Base-by-base conservation (phyloP, 2,113 vertebrate genomes). In the Hippocampus guttulatus region DNA sequence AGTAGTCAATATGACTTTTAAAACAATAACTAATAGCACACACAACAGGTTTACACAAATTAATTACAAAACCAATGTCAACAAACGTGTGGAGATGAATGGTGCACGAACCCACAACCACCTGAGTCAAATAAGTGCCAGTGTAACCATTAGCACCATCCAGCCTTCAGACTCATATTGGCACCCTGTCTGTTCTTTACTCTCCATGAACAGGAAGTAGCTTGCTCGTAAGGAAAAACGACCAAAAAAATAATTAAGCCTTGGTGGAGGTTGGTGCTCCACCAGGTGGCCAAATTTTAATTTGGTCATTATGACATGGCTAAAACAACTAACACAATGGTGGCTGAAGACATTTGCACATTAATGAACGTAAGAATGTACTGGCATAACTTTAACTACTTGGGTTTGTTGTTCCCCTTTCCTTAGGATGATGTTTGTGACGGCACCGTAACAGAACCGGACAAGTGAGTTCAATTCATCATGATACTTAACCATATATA, bases 401-500 rank as follows among this genome's bases (percentile, higher is more conserved):
- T 18, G 65, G 63, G 3, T 21, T 68, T 62, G 16, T 52, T 21
- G 60, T 67, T 60, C n/a, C n/a, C 58, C 5, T 9, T 9, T 66
- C 25, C 75, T 16, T 40, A 92, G 92, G 92, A 93, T 52, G 92
- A 93, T 7, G 83, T 81, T 12, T 92, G 87, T 75, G 85, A 91
- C 68, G 88, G 90, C 64, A 80, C 87, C 0, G 77, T 78, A 64
- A 33, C 77, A 16, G 90, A 91, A 68, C 71, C 77, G 0, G 91
- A 92, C 20, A 85, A 73, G 92, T 93, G 81, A 72, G 90, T 84
- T 23, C 0, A 49, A 25, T n/a, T 66, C 16, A 21, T 5, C 16
- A 11, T 69, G 25, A 47, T 25, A n/a, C 12, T 65, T 64, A 23
- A 11, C 41, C 4, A 43, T 5, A 8, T 11, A 23, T 64, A 11